Conservation (phyloP, 37 sponge, comb jelly and placozoan genomes). For the Haliclona indistincta region DNA sequence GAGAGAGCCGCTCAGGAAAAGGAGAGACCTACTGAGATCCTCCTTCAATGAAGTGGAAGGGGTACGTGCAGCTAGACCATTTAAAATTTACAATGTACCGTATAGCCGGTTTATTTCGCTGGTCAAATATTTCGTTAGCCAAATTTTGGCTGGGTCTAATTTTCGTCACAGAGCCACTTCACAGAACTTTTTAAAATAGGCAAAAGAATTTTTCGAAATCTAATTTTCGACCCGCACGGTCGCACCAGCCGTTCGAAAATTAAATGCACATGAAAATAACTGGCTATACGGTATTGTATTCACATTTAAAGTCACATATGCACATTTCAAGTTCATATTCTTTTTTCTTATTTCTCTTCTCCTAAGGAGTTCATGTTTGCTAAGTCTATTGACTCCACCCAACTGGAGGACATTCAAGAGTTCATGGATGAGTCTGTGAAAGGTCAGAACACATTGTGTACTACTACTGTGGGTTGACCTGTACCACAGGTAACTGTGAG, state of each 20-base stretch:
- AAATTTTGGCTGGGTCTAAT: no score
- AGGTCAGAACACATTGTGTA: no score
- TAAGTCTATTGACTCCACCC: constrained; percentile 47
- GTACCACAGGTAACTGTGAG: constrained; percentile 95
- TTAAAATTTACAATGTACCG: not conserved
- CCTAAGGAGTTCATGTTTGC: constrained; percentile 90
- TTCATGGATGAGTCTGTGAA: constrained; percentile 94
- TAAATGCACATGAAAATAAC: no score
- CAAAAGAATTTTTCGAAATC: no score
- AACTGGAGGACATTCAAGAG: constrained; percentile 86
- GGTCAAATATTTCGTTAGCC: no score
- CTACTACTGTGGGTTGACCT: no score
- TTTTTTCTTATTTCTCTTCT: not conserved
- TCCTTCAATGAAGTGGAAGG: constrained; percentile 92
- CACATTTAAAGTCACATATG: not conserved
- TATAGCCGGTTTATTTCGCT: no score
- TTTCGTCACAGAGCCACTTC: no score
- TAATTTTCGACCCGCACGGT: no score
- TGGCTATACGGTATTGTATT: no score
- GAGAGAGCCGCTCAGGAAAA: constrained; percentile 72
- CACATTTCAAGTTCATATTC: not conserved
- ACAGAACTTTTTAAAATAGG: no score
- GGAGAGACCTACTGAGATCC: constrained; percentile 76
- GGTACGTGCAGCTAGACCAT: constrained; percentile 41
- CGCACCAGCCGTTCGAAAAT: no score